Percentiles rank a stretch among this genome's conserved stretches.
Conservation (phyloP, 2,113 vertebrate genomes). For the Brachypteracias leptosomus region DNA sequence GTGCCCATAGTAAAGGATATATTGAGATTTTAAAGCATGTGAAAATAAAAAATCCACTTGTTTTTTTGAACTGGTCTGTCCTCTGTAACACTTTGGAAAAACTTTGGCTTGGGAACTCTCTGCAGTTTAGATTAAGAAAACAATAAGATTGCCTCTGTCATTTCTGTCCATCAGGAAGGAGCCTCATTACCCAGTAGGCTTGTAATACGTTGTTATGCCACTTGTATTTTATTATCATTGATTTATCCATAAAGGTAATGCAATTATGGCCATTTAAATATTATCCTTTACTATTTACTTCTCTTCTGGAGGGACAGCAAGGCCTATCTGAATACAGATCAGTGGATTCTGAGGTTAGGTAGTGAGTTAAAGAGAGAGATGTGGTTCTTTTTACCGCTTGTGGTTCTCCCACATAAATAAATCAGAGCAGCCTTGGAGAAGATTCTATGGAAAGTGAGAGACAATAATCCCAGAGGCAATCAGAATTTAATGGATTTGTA, state of each 20-base stretch:
- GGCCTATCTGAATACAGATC: neutral
- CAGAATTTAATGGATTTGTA: neutral
- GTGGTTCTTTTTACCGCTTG: neutral
- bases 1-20: neutral
- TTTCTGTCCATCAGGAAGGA: conserved; percentile 17
- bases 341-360: neutral
- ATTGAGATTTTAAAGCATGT: neutral
- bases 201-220: neutral
- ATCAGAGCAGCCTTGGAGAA: conserved; percentile 1
- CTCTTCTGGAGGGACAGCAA: neutral
- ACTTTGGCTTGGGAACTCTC: neutral
- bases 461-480: conserved; percentile 3
- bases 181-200: neutral
- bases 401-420: conserved; percentile 6
- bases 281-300: conserved; percentile 21
- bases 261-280: conserved; percentile 35
- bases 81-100: neutral
- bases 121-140: neutral
- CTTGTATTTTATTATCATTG: conserved; percentile 30
- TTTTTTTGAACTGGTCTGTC: neutral
- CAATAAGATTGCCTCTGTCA: neutral
- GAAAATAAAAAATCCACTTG: neutral
- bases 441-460: neutral
- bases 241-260: conserved; percentile 38
- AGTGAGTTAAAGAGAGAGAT: neutral